phyloP scores from a whole-genome alignment of 1,140 invertebrate genomes.

The Cydia fagiglandana region DNA sequence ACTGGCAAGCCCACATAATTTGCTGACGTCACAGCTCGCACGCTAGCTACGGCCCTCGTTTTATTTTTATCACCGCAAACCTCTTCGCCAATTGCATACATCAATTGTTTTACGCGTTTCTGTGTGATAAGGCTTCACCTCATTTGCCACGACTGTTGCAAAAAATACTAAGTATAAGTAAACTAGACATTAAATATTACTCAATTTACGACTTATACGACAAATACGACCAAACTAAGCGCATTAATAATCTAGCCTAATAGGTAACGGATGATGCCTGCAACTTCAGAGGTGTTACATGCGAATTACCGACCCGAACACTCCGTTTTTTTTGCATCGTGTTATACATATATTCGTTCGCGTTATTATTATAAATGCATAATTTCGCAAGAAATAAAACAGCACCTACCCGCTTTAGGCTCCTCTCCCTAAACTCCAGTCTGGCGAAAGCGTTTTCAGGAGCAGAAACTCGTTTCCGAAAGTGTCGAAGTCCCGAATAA shows the following conservation, averaged over 20 bases:
- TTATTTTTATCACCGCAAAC: slow-evolving; percentile 49
- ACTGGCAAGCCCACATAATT: slow-evolving; percentile 41
- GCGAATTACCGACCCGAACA: too few species aligned
- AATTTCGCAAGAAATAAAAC: too few species aligned
- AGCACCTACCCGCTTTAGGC: too few species aligned
- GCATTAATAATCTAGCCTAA: too few species aligned
- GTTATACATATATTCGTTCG: too few species aligned
- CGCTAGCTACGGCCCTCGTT: slow-evolving; percentile 40
- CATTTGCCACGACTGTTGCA: background rate
- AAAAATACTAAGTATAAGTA: background rate
- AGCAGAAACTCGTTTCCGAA: background rate
- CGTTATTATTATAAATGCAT: too few species aligned
- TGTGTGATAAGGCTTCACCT: background rate
- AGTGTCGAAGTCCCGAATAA: background rate
- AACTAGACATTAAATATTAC: background rate
- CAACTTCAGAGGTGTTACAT: too few species aligned
- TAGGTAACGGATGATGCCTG: too few species aligned
- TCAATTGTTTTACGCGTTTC: slow-evolving; percentile 28
- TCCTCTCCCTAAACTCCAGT: too few species aligned
- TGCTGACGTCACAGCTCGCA: slow-evolving; percentile 42
- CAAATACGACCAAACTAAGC: too few species aligned
- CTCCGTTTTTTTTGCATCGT: too few species aligned
- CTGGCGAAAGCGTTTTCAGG: background rate
- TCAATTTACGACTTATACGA: too few species aligned
- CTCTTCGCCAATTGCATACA: slow-evolving; percentile 36